Conservation (phyloP, 2,888 invertebrate species). For the Polydrusus tereticollis region DNA sequence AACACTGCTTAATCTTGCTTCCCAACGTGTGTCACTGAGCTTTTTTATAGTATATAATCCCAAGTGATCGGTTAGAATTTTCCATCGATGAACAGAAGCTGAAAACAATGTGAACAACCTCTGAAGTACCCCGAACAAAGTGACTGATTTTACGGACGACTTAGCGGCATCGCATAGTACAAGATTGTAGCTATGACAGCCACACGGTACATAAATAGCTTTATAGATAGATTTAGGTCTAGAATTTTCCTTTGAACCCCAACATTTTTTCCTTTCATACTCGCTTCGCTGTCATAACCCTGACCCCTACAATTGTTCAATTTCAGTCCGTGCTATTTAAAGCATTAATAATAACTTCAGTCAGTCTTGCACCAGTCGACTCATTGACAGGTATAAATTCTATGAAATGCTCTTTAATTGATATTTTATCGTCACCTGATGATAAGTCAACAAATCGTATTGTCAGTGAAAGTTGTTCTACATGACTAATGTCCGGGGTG, state of each 20-base stretch:
- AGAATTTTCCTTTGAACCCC: slow-evolving; percentile 60
- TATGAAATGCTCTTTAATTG: too few relatives aligned
- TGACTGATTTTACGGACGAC: slow-evolving; percentile 56
- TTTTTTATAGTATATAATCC: slow-evolving; percentile 50
- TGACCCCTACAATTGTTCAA: too few relatives aligned
- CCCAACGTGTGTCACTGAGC: slow-evolving; percentile 56
- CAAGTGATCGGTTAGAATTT: slow-evolving; percentile 55
- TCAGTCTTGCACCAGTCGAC: too few relatives aligned
- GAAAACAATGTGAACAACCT: slow-evolving; percentile 51
- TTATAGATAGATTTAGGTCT: slow-evolving; percentile 36
- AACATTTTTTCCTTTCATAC: too few relatives aligned
- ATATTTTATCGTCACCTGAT: too few relatives aligned
- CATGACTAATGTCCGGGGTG: slow-evolving; percentile 16
- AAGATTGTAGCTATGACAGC: slow-evolving; percentile 46
- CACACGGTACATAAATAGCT: slow-evolving; percentile 43
- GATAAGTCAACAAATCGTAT: too few relatives aligned
- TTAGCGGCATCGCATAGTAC: slow-evolving; percentile 49
- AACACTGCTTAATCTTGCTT: slow-evolving; percentile 56
- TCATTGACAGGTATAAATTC: too few relatives aligned
- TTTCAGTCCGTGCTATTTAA: too few relatives aligned
- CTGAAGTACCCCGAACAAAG: slow-evolving; percentile 59
- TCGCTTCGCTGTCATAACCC: too few relatives aligned
- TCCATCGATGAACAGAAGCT: slow-evolving; percentile 55
- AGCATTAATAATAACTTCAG: too few relatives aligned
- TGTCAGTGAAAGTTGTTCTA: slow-evolving; percentile 19